These are phyloP conservation scores for Pseudachorutes palmiensis DNA, from an alignment of 1,140 invertebrate species.

Conservation along the genomic window DNA sequence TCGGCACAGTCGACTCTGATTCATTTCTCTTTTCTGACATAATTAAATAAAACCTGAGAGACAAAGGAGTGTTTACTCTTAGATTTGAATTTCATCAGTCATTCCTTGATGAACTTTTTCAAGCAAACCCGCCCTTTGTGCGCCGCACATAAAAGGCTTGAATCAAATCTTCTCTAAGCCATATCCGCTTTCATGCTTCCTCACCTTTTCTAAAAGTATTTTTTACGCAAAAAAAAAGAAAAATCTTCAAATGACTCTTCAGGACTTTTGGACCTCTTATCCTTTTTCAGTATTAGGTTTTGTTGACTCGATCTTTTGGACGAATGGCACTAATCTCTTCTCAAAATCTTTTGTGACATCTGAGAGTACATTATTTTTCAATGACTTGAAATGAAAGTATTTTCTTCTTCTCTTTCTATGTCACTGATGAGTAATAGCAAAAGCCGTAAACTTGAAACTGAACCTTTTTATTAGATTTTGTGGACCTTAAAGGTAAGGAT, in stretches of 20 bases:
- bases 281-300: not conserved
- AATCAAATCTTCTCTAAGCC: not conserved
- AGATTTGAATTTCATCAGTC: not conserved
- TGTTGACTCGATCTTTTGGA: not conserved
- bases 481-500: not conserved
- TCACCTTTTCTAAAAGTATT: not conserved
- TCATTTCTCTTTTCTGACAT: not conserved
- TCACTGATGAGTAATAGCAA: not conserved
- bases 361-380: conserved; percentile 1
- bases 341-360: conserved; percentile 5
- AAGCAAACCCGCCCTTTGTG: not conserved
- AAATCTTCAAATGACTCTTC: not conserved
- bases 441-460: not conserved
- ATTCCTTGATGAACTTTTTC: conserved; percentile 6
- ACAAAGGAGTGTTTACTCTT: not conserved
- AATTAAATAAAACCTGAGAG: not conserved
- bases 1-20: not conserved
- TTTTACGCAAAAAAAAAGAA: not conserved
- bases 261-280: not conserved
- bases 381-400: conserved; percentile 1
- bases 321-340: not conserved
- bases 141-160: too few species aligned
- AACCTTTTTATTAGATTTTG: conserved; percentile 6
- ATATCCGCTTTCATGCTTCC: conserved; percentile 2
- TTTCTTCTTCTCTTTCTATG: not conserved